Base-by-base conservation (phyloP, 2,113 vertebrate genomes). In the Craseonycteris thonglongyai region DNA sequence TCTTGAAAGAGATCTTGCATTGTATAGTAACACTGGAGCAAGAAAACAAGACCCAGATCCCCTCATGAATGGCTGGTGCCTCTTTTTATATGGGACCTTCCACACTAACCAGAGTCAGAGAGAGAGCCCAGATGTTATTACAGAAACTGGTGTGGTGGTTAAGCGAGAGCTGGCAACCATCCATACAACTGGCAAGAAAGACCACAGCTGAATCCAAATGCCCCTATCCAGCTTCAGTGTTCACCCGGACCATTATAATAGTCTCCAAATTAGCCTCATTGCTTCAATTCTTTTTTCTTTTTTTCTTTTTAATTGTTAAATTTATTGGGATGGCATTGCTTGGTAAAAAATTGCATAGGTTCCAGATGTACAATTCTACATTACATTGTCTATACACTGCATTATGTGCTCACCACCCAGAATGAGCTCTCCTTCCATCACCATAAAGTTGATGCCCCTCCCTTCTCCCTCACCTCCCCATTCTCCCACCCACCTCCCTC, bases 1-100 rank as follows among this genome's bases (percentile, higher is more conserved):
- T 92, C 87, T 96, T 94, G 68, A 91, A 94, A 94, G 90, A 81
- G 81, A 94, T 74, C 12, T 87, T 88, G 68, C 24, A 26, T 58
- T 72, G 18, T 56, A 26, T 45, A 35, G 38, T 38, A 92, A 40
- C 19, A 59, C 8, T 16, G 8, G 19, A 72, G 82, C 19, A 56
- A 59, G 42, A 69, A 58, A 85, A 75, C 40, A 51, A n/a, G 9
- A 21, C 30, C 58, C 86, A 74, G 58, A 90, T 94, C 90, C 35
- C 22, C 30, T 94, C 68, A 58, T 7, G 84, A 66, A 68, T 51
- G 7, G 47, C 49, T 38, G 65, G 16, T 58, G 28, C 45, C 47
- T 87, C 28, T 66, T 88, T 93, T 78, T 6, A 84, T 51, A 80
- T 22, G 12, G 7, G 33, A 3, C 49, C 15, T 16, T 51, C 30